A percentile compares a stretch with the other conserved stretches of the same genome.
These are phyloP conservation scores for Caenorhabditis becei DNA, from an alignment of 2,888 invertebrate genomes.

Conservation along the genomic window DNA sequence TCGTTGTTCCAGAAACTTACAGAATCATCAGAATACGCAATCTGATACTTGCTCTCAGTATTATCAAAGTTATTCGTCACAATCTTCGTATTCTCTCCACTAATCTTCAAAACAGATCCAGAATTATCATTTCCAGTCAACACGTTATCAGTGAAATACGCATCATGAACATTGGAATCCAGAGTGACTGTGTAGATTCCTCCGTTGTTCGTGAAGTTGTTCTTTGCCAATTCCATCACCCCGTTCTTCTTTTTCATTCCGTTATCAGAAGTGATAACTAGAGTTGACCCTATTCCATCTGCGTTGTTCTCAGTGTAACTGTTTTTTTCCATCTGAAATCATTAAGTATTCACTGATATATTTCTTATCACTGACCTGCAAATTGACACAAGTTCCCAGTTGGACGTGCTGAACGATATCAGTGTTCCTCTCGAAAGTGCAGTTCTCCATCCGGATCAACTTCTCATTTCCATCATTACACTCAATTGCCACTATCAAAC, in stretches of 20 bases:
- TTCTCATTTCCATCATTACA: constrained; percentile 65
- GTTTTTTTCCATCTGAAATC: constrained; percentile 53
- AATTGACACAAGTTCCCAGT: constrained; percentile 61
- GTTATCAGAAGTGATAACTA: constrained; percentile 48
- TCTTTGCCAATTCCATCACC: constrained; percentile 43
- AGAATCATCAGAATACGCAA: constrained; percentile 58
- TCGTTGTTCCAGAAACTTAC: constrained; percentile 11
- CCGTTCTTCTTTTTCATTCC: constrained; percentile 30
- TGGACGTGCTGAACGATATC: constrained; percentile 64
- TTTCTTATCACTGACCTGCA: constrained; percentile 25
- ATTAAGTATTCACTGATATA: too few species aligned
- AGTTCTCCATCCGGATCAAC: constrained; percentile 58
- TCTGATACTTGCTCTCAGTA: constrained; percentile 53
- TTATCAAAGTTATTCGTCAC: constrained; percentile 64
- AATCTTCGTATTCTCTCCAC: constrained; percentile 53
- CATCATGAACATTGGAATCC: constrained; percentile 46
- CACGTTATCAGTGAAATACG: constrained; percentile 51
- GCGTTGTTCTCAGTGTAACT: constrained; percentile 40
- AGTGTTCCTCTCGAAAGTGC: constrained; percentile 52
- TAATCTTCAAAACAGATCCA: constrained; percentile 62
- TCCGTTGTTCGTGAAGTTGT: constrained; percentile 51
- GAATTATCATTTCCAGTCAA: constrained; percentile 58
- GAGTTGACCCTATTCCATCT: constrained; percentile 50
- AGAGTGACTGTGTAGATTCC: constrained; percentile 57
- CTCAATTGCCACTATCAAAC: constrained; percentile 58